Base-by-base conservation (phyloP, 2,888 invertebrate species). In the Heteromyza rotundicornis region DNA sequence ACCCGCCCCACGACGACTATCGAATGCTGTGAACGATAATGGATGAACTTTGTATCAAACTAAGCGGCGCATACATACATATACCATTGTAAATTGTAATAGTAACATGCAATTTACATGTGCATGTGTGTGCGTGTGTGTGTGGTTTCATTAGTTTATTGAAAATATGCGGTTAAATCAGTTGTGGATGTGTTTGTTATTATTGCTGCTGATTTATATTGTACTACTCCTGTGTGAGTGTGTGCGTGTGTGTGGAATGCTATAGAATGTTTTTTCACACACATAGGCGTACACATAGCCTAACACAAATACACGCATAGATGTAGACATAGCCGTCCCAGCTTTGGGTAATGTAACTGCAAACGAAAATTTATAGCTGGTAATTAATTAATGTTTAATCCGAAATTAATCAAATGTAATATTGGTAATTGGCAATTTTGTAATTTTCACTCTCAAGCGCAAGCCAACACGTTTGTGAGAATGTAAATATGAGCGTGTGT, bases 361-460 rank as follows among this genome's bases (percentile, higher is more conserved):
- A 27, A 27, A 27, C 27, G 27, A 27, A 20, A 40, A 47, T 47
- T 47, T 47, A 47, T 47, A 17, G 47, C 20, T 5, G 19, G 20
- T 20, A 47, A 47, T 47, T 47, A 47, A 47, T 47, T 47, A 47
- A 20, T 20, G 47, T 20, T 20, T 47, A 47, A 19, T 47, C 20
- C 19, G 5, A 20, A 47, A 47, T 47, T 47, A 47, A 47, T 47
- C 47, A 47, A 47, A 19, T 47, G 19, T 47, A 20, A 5, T 47
- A 20, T 47, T 40, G 40, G 40, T 40, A 40, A 40, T 40, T 7
- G 47, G 47, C 14, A 47, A 47, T 47, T 47, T 47, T 47, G 47
- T 47, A 40, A 40, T 14, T 40, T 40, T 7, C n/a, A 40, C 27
- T 7, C 5, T 27, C 27, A 27, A 5, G 10, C 40, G n/a, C 40